These are phyloP conservation scores for Parazoanthus atlanticus DNA, from an alignment of 92 coral and sea anemone species.

Conservation along the genomic window DNA sequence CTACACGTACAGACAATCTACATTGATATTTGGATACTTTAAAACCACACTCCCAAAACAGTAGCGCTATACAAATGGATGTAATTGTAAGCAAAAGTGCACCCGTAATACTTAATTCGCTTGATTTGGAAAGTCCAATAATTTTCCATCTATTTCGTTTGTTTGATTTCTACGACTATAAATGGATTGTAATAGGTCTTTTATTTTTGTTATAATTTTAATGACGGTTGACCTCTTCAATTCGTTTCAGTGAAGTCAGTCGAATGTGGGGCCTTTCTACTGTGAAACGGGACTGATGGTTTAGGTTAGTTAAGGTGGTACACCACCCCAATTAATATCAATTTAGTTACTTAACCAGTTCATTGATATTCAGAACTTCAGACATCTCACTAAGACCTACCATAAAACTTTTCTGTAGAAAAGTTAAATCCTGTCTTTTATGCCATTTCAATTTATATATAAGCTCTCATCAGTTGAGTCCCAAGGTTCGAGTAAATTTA, in stretches of 20 bases:
- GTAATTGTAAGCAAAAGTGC: no score
- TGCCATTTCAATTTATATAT: background rate
- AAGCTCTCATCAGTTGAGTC: background rate
- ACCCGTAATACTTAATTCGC: no score
- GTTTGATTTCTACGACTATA: no score
- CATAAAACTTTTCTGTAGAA: slow-evolving; percentile 6
- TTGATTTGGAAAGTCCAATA: no score
- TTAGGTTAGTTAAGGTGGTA: no score
- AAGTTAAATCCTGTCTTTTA: background rate
- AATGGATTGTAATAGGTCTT: no score
- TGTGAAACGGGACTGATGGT: no score
- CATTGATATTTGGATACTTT: background rate
- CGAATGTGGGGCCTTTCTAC: no score
- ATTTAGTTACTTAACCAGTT: background rate
- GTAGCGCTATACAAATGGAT: background rate
- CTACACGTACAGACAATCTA: background rate
- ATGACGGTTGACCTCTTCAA: no score
- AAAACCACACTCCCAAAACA: background rate
- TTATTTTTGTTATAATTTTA: no score
- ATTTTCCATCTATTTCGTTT: no score
- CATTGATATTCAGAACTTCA: background rate
- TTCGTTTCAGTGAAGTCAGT: no score
- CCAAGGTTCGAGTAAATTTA: background rate
- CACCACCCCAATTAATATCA: background rate
- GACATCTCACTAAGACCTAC: background rate